Conservation (phyloP, 2,888 invertebrate species). For the Caenorhabditis virilis region DNA sequence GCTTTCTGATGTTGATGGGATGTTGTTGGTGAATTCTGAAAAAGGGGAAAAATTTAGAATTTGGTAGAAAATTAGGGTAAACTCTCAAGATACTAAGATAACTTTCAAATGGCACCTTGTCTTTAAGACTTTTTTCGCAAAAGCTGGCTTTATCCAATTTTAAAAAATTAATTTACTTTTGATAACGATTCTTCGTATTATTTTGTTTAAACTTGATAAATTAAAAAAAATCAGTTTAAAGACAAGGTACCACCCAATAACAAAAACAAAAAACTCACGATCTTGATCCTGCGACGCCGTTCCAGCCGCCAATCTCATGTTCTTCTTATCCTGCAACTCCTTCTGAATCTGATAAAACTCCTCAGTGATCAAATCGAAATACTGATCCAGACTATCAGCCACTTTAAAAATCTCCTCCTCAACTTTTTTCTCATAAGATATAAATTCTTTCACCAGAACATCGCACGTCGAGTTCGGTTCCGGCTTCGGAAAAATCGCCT, state of each 20-base stretch:
- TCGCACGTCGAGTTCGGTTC: constrained; percentile 95
- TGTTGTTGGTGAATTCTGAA: constrained; percentile 23
- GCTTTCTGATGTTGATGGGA: constrained; percentile 26
- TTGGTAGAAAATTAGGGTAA: too few relatives aligned
- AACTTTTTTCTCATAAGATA: constrained; percentile 95
- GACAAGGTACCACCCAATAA: neutral
- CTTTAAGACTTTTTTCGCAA: too few relatives aligned
- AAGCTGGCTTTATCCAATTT: too few relatives aligned
- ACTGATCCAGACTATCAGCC: constrained; percentile 95
- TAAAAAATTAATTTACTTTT: too few relatives aligned
- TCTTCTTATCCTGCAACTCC: constrained; percentile 67
- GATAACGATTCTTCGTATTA: too few relatives aligned
- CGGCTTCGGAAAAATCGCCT: constrained; percentile 97
- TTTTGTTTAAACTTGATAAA: too few relatives aligned
- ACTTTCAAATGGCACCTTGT: too few relatives aligned
- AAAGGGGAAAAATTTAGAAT: too few relatives aligned
- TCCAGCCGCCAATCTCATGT: constrained; percentile 27
- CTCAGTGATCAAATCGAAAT: constrained; percentile 95
- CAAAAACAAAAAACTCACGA: too few relatives aligned
- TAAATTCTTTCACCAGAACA: constrained; percentile 91
- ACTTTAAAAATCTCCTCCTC: constrained; percentile 99
- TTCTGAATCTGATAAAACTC: constrained; percentile 99
- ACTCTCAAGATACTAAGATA: too few relatives aligned
- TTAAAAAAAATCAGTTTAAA: too few relatives aligned
- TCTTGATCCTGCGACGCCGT: constrained; percentile 14